These are phyloP conservation scores for Andrena bucephala DNA, from an alignment of 2,888 invertebrate species.

Conservation along the genomic window DNA sequence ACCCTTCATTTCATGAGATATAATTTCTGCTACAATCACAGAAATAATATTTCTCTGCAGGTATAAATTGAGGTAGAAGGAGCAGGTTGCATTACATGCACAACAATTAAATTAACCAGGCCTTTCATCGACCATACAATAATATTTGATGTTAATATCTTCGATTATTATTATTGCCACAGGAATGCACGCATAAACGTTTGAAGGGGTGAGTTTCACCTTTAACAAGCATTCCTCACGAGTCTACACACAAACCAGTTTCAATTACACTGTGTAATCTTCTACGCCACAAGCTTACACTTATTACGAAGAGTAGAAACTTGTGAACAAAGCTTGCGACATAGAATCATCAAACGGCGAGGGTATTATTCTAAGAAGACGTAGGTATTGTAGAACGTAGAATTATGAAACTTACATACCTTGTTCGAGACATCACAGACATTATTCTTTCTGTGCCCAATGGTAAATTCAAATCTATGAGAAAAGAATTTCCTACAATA, in stretches of 20 bases:
- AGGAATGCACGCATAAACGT: slow-evolving; percentile 5
- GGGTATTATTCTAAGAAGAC: slow-evolving; percentile 15
- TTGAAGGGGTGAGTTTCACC: background rate
- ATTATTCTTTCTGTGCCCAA: slow-evolving; percentile 10
- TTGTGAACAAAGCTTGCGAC: slow-evolving; percentile 33
- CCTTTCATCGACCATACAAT: background rate
- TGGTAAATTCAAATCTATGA: background rate
- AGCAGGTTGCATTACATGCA: too few relatives aligned
- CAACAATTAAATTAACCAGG: too few relatives aligned
- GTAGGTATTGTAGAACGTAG: slow-evolving; percentile 1
- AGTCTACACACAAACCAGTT: slow-evolving; percentile 35
- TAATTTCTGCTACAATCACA: background rate
- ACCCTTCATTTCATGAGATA: background rate
- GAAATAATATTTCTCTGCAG: background rate
- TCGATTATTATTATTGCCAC: background rate
- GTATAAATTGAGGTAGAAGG: too few relatives aligned
- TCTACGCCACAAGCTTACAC: slow-evolving; percentile 5
- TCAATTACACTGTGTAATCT: slow-evolving; percentile 49
- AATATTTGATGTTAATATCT: background rate
- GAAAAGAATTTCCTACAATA: background rate
- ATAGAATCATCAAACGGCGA: slow-evolving; percentile 26
- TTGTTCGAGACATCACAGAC: slow-evolving; percentile 18
- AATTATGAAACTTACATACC: slow-evolving; percentile 36
- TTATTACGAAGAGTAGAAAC: slow-evolving; percentile 35
- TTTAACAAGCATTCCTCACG: slow-evolving; percentile 17